Evolutionary conservation across 2,113 vertebrate genomes (phyloP).

Genomic region (Podocnemis expansa): DNA sequence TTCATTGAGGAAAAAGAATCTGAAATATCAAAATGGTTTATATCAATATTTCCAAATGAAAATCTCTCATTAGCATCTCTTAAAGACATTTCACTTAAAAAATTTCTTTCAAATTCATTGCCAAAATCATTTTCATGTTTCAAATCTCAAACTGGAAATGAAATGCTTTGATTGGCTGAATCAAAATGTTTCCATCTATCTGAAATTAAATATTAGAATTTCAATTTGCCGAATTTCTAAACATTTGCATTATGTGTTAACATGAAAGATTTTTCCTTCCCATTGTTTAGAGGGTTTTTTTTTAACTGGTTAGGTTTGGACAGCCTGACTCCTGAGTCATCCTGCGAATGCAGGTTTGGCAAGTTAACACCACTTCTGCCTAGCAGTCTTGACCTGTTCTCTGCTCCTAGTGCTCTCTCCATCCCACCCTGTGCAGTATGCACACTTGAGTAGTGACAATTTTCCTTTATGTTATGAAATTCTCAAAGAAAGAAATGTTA

Average conservation of each 20-base stretch:
- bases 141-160: not conserved
- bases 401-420: not conserved
- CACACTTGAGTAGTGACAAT: not conserved
- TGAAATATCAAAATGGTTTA: not conserved
- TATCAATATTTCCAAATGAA: not conserved
- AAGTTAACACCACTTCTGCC: not conserved
- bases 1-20: not conserved
- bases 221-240: not conserved
- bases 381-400: not conserved
- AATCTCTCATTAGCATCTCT: not conserved
- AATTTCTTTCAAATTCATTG: not conserved
- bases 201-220: not conserved
- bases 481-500: accelerated
- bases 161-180: not conserved
- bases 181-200: not conserved
- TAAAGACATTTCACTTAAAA: not conserved
- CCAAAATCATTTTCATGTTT: not conserved
- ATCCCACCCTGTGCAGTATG: accelerated
- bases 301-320: not conserved
- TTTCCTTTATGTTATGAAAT: not conserved
- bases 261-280: not conserved
- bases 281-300: not conserved
- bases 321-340: not conserved
- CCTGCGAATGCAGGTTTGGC: not conserved
- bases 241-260: not conserved